Evolutionary conservation across 2,113 vertebrate species (phyloP).

Genomic region (Euleptes europaea): DNA sequence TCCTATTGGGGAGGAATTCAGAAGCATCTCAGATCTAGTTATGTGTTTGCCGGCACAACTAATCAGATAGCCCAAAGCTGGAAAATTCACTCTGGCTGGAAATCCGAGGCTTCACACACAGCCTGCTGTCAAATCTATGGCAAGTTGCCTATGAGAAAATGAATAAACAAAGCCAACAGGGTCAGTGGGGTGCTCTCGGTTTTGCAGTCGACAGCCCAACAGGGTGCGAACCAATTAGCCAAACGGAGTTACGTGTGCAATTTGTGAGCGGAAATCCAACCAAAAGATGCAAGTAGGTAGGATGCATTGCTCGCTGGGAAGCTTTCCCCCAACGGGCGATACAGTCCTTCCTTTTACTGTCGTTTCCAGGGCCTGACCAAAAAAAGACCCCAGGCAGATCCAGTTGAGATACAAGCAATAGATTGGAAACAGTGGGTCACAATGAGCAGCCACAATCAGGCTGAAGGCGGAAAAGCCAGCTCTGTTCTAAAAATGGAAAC

Average conservation of each 20-base stretch:
- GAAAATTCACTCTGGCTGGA: background rate
- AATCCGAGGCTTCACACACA: background rate
- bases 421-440: conserved; percentile 35
- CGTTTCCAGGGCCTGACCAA: conserved; percentile 18
- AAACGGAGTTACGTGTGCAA: conserved; percentile 46
- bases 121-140: background rate
- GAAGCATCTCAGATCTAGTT: no score
- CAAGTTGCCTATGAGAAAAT: conserved; percentile 19
- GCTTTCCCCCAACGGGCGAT: conserved; percentile 24
- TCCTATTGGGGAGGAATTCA: no score
- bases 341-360: conserved; percentile 5
- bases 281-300: background rate
- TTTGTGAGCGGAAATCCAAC: background rate
- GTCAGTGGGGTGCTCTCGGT: conserved; percentile 40
- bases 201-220: conserved; percentile 40
- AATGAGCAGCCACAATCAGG: conserved; percentile 12
- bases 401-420: conserved; percentile 18
- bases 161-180: conserved; percentile 7
- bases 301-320: background rate
- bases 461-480: background rate
- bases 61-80: background rate
- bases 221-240: conserved; percentile 48
- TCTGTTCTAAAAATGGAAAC: conserved; percentile 1
- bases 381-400: background rate
- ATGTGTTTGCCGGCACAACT: background rate